These are phyloP conservation scores for Naso thynnoides DNA, from an alignment of 2,797 vertebrate species.

Conservation along the genomic window DNA sequence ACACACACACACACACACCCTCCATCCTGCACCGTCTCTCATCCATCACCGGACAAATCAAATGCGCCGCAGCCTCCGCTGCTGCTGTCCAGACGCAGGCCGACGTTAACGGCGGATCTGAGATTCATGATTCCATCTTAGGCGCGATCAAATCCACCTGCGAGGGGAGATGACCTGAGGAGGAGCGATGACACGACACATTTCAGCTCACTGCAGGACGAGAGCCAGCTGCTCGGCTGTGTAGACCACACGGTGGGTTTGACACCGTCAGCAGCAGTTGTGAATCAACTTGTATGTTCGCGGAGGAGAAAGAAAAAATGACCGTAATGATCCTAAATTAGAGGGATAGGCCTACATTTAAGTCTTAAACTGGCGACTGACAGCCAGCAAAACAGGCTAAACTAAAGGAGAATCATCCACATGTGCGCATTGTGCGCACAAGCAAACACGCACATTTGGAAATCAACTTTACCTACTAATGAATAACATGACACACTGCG, in stretches of 20 bases:
- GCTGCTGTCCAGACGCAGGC: constrained; percentile 39
- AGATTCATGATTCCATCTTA: constrained; percentile 65
- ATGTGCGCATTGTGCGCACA: too few species aligned
- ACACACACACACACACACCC: neutral
- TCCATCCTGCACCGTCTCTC: constrained; percentile 53
- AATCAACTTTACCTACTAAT: too few species aligned
- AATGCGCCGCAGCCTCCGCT: constrained; percentile 56
- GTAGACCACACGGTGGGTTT: neutral
- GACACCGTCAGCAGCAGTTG: constrained; percentile 14
- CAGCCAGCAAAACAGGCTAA: neutral
- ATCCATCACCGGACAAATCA: constrained; percentile 83
- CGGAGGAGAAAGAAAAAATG: neutral
- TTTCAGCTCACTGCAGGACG: constrained; percentile 61
- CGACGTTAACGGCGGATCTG: constrained; percentile 57
- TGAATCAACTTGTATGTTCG: neutral
- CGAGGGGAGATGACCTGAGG: constrained; percentile 31
- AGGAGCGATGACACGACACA: constrained; percentile 75
- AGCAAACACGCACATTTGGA: too few species aligned
- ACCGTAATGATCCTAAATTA: neutral
- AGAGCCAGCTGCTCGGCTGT: constrained; percentile 22
- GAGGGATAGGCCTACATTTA: neutral
- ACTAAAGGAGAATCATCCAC: too few species aligned
- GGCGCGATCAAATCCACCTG: constrained; percentile 61
- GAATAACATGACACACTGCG: too few species aligned
- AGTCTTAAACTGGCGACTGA: neutral